These are phyloP conservation scores for Anthoscopus minutus DNA, from an alignment of 2,113 vertebrate genomes.

Conservation along the genomic window DNA sequence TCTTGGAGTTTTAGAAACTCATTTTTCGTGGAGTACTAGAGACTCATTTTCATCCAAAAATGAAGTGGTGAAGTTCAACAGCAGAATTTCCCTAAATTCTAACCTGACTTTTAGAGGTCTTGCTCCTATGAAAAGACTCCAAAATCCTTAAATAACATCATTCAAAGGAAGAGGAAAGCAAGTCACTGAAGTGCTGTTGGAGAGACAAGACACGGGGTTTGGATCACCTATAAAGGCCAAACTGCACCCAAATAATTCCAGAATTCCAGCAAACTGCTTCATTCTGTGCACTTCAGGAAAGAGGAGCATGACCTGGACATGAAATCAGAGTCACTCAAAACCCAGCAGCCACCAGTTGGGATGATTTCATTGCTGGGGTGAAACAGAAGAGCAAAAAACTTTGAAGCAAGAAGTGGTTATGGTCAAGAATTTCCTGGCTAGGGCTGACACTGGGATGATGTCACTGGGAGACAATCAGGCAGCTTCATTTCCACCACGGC, in stretches of 20 bases:
- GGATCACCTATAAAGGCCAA: background rate
- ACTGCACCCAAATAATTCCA: background rate
- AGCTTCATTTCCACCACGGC: background rate
- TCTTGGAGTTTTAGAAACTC: background rate
- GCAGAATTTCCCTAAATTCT: background rate
- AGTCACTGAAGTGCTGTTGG: background rate
- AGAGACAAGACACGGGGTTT: background rate
- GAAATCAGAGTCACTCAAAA: background rate
- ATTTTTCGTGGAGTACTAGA: background rate
- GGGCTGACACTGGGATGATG: background rate
- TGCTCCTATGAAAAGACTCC: background rate
- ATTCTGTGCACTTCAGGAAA: background rate
- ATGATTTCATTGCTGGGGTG: constrained; percentile 30
- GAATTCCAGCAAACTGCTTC: background rate
- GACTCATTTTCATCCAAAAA: background rate
- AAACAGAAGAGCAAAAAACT: constrained; percentile 34
- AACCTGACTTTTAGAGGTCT: background rate
- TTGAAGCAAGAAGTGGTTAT: background rate
- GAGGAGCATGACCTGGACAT: background rate
- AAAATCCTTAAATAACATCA: background rate
- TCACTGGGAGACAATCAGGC: constrained; percentile 21
- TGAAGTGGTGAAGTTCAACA: background rate
- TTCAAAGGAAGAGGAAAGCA: background rate
- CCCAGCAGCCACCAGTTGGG: background rate
- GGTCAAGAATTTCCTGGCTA: constrained; percentile 46